phyloP scores from a whole-genome alignment of 2,113 vertebrate genomes.

The Neolamprologus cancellatus region DNA sequence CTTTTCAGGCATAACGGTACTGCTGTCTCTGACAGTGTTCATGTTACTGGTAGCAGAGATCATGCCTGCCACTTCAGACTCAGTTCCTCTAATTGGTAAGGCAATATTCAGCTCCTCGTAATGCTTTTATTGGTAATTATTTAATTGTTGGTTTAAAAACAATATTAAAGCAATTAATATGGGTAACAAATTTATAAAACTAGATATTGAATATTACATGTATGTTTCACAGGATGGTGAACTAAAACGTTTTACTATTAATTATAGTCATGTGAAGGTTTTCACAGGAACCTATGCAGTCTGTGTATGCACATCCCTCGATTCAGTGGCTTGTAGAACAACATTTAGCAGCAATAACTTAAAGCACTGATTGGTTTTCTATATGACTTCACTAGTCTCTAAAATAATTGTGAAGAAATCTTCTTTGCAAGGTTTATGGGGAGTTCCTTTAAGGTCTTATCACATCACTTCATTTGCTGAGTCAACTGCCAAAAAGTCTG shows the following conservation, averaged over 20 bases:
- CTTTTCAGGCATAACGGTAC: constrained; percentile 82
- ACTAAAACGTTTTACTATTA: background rate
- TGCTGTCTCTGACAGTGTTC: constrained; percentile 88
- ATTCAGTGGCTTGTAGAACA: background rate
- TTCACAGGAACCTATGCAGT: background rate
- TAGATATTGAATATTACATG: background rate
- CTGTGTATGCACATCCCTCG: background rate
- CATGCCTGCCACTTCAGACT: constrained; percentile 91
- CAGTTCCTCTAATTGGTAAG: constrained; percentile 86
- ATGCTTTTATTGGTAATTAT: background rate
- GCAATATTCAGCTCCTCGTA: background rate
- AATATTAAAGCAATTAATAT: background rate
- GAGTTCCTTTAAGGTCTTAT: background rate
- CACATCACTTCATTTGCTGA: background rate
- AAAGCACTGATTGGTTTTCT: background rate
- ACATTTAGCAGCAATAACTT: background rate
- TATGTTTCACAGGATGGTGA: background rate
- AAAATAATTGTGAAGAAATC: background rate
- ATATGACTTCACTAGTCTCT: background rate
- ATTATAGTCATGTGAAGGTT: background rate
- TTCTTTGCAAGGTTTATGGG: background rate
- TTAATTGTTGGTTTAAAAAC: background rate
- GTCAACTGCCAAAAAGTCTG: fast-evolving
- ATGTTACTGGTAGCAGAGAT: constrained; percentile 91
- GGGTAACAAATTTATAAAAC: background rate